Evolutionary conservation across 2,113 vertebrate genomes (phyloP), one percentile per base, ranked within the genome.

Genomic region (Sinosuthora webbiana): DNA sequence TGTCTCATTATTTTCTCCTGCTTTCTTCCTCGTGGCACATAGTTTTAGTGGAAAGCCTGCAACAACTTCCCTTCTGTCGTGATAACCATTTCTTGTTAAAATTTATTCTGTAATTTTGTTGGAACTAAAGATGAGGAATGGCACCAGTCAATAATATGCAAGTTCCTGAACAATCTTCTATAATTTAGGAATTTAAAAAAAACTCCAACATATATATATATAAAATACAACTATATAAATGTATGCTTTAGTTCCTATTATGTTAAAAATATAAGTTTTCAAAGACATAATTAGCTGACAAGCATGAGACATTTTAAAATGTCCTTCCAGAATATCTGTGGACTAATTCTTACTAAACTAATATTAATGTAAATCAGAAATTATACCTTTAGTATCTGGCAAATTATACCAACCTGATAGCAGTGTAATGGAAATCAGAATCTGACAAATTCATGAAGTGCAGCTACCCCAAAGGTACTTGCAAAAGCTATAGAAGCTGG

Each of bases 311-410:
- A 81, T 92, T 94, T 94, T 80, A 83, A 47, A 91, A 65, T 42
- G 60, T 5, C 55, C 15, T 92, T 97, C 55, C 64, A 85, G 67
- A 94, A 71, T 65, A 73, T 15, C 30, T 50, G 18, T 93, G 31
- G 21, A 60, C 37, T 75, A 73, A 80, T 85, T 91, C 56, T 92
- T 87, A 31, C 39, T 77, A 86, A 94, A 92, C 33, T 69, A 86
- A 89, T 87, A 79, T 39, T 86, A 74, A 69, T 63, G 50, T 95
- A 96, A 95, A 91, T 94, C 45, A 93, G 74, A 91, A 93, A 41
- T 65, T 77, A 79, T 16, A 83, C 23, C 21, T 41, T 13, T 39
- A 85, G 30, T 55, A 76, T 57, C 21, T 87, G n/a, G 62, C 25
- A 94, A 93, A 87, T 91, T 85, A 79, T 62, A 15, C 9, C 30